These are phyloP conservation scores for Drosophila kanekoi DNA, from an alignment of 2,888 invertebrate genomes.

Conservation along the genomic window DNA sequence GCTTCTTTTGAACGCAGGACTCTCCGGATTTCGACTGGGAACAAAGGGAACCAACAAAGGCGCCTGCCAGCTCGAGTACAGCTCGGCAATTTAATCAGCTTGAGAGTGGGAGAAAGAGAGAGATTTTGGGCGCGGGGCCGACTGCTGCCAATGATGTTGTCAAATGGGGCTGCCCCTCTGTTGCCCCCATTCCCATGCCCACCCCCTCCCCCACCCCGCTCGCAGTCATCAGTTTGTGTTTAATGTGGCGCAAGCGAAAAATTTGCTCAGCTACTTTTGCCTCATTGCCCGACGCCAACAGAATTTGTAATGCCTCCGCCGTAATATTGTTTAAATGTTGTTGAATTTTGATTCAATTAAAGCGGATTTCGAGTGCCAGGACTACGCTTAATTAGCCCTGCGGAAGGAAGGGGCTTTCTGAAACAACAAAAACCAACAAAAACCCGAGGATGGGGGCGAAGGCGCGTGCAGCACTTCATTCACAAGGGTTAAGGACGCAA, in stretches of 20 bases:
- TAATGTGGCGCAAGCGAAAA: constrained; percentile 73
- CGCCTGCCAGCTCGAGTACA: constrained; percentile 48
- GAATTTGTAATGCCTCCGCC: constrained; percentile 65
- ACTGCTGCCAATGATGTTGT: constrained; percentile 72
- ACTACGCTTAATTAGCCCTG: constrained; percentile 69
- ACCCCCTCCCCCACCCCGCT: not conserved
- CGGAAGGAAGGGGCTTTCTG: not conserved
- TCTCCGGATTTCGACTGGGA: constrained; percentile 39
- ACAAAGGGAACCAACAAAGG: constrained; percentile 68
- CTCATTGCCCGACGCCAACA: constrained; percentile 54
- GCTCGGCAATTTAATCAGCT: constrained; percentile 73
- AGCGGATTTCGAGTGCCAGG: constrained; percentile 59
- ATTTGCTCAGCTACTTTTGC: constrained; percentile 63
- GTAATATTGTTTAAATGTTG: constrained; percentile 65
- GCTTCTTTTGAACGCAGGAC: constrained; percentile 23
- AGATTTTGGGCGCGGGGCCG: constrained; percentile 3
- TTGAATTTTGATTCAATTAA: constrained; percentile 71
- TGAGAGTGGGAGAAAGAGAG: constrained; percentile 4
- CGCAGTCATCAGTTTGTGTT: constrained; percentile 48
- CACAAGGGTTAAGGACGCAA: constrained; percentile 16
- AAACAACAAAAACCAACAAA: too few species aligned
- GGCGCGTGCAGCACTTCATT: constrained; percentile 42
- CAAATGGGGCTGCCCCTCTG: constrained; percentile 58
- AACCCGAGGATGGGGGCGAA: constrained; percentile 9
- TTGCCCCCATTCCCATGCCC: not conserved